These are phyloP conservation scores for Dreissena rostriformis DNA, from an alignment of 1,140 invertebrate species.

Conservation along the genomic window DNA sequence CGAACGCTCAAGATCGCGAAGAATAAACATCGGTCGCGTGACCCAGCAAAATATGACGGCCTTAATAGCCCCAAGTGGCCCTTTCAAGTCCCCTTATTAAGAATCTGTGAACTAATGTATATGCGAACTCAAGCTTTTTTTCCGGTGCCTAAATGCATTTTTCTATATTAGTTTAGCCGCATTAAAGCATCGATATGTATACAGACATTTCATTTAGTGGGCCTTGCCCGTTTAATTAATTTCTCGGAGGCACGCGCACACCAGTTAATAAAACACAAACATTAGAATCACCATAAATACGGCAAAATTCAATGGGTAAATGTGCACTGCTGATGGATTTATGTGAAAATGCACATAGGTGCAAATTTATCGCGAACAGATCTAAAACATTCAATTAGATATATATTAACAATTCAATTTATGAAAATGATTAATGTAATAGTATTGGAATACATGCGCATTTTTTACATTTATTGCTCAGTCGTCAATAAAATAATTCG, in stretches of 20 bases:
- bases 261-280: background rate
- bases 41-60: slow-evolving; percentile 22
- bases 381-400: slow-evolving; percentile 10
- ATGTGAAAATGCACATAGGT: background rate
- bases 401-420: background rate
- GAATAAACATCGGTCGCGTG: slow-evolving; percentile 47
- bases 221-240: background rate
- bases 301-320: background rate
- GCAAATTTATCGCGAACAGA: background rate
- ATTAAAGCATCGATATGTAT: too few relatives aligned
- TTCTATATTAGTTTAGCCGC: background rate
- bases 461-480: too few relatives aligned
- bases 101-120: slow-evolving; percentile 1
- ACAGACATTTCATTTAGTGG: background rate
- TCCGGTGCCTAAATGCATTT: background rate
- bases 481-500: too few relatives aligned
- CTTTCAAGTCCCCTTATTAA: slow-evolving; percentile 5
- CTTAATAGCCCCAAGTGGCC: slow-evolving; percentile 4
- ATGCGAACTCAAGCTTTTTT: background rate
- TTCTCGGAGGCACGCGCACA: background rate
- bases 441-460: too few relatives aligned
- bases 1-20: slow-evolving; percentile 13
- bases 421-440: background rate
- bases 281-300: background rate
- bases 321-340: background rate